These are phyloP conservation scores for Calliphora vomitoria DNA, from an alignment of 2,888 invertebrate species.

Conservation along the genomic window DNA sequence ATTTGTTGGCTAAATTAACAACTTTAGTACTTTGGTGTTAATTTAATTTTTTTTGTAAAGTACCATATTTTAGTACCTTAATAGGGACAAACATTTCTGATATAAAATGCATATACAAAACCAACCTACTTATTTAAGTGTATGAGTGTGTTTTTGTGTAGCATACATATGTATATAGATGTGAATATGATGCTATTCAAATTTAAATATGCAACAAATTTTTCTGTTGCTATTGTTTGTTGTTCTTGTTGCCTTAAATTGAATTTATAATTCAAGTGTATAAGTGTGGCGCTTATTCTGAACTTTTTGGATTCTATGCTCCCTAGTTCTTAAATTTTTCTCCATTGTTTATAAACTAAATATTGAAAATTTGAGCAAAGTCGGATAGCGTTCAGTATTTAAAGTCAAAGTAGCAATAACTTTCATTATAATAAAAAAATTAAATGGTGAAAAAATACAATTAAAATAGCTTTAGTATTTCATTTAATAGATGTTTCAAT, in stretches of 20 bases:
- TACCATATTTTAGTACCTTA: neutral
- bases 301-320: no score
- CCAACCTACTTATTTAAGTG: conserved; percentile 32
- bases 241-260: conserved; percentile 51
- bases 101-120: neutral
- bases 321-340: no score
- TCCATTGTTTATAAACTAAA: no score
- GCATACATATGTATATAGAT: neutral
- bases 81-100: conserved; percentile 17
- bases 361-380: no score
- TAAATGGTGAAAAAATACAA: no score
- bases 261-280: conserved; percentile 54
- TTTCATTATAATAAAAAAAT: no score
- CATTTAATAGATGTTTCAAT: no score
- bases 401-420: no score
- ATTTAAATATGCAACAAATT: conserved; percentile 66
- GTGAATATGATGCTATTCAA: conserved; percentile 57
- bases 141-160: conserved; percentile 19
- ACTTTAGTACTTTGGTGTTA: no score
- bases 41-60: neutral
- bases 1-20: no score
- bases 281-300: neutral
- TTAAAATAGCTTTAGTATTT: no score
- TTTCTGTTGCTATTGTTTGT: conserved; percentile 24
- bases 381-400: no score